Conservation (phyloP, 2,797 vertebrate genomes). For the Podargus strigoides region DNA sequence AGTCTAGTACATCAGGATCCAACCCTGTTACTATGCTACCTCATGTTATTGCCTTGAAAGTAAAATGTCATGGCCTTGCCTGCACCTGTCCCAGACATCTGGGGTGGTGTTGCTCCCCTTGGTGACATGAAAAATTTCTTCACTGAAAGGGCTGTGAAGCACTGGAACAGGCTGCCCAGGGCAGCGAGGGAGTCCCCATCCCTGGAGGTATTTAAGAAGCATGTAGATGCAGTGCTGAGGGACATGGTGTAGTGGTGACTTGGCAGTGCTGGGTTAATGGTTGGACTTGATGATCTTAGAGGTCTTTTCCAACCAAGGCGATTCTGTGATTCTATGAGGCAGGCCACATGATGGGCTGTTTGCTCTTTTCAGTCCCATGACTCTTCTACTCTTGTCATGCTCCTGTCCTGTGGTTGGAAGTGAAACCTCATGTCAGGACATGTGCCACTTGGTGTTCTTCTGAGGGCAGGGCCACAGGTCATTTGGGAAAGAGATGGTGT, state of each 20-base stretch:
- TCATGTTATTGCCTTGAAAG: accelerated
- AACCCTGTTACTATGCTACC: neutral
- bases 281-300: too few species aligned
- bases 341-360: too few species aligned
- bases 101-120: neutral
- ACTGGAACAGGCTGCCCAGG: too few species aligned
- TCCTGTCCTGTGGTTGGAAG: neutral
- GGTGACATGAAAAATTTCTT: too few species aligned
- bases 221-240: too few species aligned
- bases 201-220: too few species aligned
- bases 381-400: neutral
- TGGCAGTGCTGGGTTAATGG: too few species aligned
- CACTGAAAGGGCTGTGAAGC: too few species aligned
- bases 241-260: too few species aligned
- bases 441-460: neutral
- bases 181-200: too few species aligned
- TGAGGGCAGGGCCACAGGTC: neutral
- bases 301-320: too few species aligned
- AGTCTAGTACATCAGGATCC: neutral
- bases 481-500: neutral
- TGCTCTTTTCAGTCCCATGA: neutral
- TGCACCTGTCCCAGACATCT: accelerated
- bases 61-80: accelerated
- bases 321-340: too few species aligned
- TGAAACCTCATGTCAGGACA: accelerated